A percentile compares a stretch with the other conserved stretches of the same genome.
Evolutionary conservation across 1,140 invertebrate species (phyloP).

Genomic region (Sycobia sp.): DNA sequence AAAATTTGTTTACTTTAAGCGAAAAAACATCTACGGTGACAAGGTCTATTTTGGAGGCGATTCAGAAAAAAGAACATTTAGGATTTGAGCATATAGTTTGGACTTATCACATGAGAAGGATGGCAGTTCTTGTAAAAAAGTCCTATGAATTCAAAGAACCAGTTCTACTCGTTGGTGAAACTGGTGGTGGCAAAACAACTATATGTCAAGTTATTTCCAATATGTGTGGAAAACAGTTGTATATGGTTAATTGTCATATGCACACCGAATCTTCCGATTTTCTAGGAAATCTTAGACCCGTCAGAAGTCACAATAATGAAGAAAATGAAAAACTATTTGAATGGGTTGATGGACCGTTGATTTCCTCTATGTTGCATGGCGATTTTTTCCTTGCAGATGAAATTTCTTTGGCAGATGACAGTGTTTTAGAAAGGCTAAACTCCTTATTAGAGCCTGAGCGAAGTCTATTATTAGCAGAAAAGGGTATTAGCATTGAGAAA

Average conservation of each 20-base stretch:
- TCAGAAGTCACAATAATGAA: constrained; percentile 68
- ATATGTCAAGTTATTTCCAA: constrained; percentile 87
- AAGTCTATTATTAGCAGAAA: constrained; percentile 89
- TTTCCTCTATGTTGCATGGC: constrained; percentile 88
- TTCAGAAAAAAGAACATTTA: constrained; percentile 63
- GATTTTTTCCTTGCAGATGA: constrained; percentile 95
- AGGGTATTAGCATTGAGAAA: constrained; percentile 63
- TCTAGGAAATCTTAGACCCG: constrained; percentile 91
- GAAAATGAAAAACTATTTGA: constrained; percentile 81
- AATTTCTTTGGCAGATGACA: constrained; percentile 98
- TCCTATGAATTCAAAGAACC: constrained; percentile 92
- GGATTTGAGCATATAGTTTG: constrained; percentile 86
- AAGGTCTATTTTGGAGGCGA: constrained; percentile 70
- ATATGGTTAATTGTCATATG: constrained; percentile 96
- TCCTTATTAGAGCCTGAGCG: constrained; percentile 94
- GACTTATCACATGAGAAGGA: constrained; percentile 88
- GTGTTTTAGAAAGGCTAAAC: constrained; percentile 96
- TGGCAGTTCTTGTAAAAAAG: constrained; percentile 91
- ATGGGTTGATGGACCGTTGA: constrained; percentile 96
- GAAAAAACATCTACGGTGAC: constrained; percentile 79
- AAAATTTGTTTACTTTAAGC: constrained; percentile 78
- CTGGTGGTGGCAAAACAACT: constrained; percentile 98
- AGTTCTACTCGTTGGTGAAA: constrained; percentile 94
- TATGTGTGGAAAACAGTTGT: constrained; percentile 69
- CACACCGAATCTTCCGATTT: constrained; percentile 98